A percentile compares a stretch with the other conserved stretches of the same genome.
Evolutionary conservation across 2,888 invertebrate species (phyloP).

Genomic region (Lasioglossum malachurum): DNA sequence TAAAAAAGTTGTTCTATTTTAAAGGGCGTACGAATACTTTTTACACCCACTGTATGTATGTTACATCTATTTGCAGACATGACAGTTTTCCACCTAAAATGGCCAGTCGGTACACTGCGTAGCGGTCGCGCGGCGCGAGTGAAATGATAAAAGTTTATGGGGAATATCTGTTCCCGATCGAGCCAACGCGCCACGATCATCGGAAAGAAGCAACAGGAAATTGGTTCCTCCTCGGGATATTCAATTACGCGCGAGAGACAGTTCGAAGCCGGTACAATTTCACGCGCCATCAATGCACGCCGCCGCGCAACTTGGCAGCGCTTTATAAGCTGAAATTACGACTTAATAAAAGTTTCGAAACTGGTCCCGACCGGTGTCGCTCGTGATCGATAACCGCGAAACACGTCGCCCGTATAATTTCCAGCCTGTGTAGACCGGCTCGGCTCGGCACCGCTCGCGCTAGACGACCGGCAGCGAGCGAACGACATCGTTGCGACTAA

Average conservation of each 20-base stretch:
- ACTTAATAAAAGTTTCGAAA: slow-evolving; percentile 52
- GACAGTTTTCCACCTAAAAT: no score
- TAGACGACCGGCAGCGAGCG: not conserved
- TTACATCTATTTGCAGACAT: no score
- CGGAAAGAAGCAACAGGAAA: slow-evolving; percentile 15
- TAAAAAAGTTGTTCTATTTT: no score
- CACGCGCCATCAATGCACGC: slow-evolving; percentile 43
- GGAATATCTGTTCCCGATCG: not conserved
- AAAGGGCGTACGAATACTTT: no score
- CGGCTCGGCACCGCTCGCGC: not conserved
- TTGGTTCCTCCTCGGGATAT: slow-evolving; percentile 10
- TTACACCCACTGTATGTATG: no score
- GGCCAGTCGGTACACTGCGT: no score
- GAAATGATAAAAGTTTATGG: not conserved
- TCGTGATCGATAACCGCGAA: slow-evolving; percentile 49
- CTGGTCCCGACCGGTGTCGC: slow-evolving; percentile 11
- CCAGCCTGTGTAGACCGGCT: slow-evolving; percentile 11
- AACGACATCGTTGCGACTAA: slow-evolving; percentile 33
- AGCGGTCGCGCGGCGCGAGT: not conserved
- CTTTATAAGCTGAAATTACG: slow-evolving; percentile 53
- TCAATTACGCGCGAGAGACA: not conserved
- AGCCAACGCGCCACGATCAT: not conserved
- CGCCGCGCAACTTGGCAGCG: slow-evolving; percentile 38
- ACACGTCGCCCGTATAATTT: slow-evolving; percentile 34
- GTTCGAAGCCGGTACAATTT: slow-evolving; percentile 41